Base-by-base conservation (phyloP, 2,113 vertebrate species). In the Piliocolobus tephrosceles region DNA sequence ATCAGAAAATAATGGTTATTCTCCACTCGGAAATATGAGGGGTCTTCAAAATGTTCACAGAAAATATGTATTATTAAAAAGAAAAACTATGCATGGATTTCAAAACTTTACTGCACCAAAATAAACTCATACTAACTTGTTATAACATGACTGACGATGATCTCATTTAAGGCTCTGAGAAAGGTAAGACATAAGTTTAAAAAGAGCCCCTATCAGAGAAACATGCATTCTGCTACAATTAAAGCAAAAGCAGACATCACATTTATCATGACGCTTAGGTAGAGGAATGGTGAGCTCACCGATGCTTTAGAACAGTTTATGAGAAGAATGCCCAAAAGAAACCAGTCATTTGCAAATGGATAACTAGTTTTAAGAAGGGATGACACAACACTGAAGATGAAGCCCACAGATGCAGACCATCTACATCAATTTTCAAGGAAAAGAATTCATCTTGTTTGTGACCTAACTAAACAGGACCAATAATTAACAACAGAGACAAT, bases 1-100 rank as follows among this genome's bases (percentile, higher is more conserved):
- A 14, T 84, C 92, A 80, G 35, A 79, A 94, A 95, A 90, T n/a
- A 61, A 43, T 64, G 17, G 12, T 76, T 95, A 80, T 82, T 66
- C 45, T 64, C 43, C 52, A 81, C 30, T 57, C 87, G 35, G 27
- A 94, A 94, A 75, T 73, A 64, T 78, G 43, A 76, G 14, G 73
- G 43, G 7, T 30, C 8, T 76, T 32, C 43, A 43, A 76, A 76
- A 76, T 16, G 14, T 76, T 76, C 27, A 76, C 27, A 43, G 25
- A 76, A 76, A 76, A 47, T 47, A 14, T 14, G 30, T 30, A 76
- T 47, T 30, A 76, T 47, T 12, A 45, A 25, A 75, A 32, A 66
- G 16, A 68, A 64, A 64, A 75, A 75, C 23, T 47, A 30, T 76
- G 25, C 73, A 47, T 47, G 43, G 43, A 47, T 76, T 47, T 76